These are phyloP conservation scores for Heliconius ismenius DNA, from an alignment of 2,888 invertebrate species.

Conservation along the genomic window DNA sequence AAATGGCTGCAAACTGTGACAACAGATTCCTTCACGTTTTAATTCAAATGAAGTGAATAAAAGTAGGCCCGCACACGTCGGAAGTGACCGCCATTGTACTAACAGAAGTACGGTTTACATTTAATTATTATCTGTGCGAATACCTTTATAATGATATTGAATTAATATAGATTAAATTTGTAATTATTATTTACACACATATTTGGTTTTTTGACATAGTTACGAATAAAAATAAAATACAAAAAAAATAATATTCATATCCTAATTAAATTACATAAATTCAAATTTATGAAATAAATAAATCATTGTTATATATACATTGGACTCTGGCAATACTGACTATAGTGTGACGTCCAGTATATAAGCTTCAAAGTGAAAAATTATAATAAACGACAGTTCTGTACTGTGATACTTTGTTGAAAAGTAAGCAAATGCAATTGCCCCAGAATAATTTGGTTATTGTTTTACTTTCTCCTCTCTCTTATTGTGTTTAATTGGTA, in stretches of 20 bases:
- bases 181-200: neutral
- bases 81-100: slow-evolving; percentile 46
- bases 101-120: slow-evolving; percentile 16
- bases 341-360: neutral
- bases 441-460: slow-evolving; percentile 6
- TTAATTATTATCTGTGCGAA: neutral
- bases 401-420: slow-evolving; percentile 2
- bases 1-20: slow-evolving; percentile 28
- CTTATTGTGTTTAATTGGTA: neutral
- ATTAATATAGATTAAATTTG: neutral
- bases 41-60: slow-evolving; percentile 38
- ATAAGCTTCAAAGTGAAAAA: neutral
- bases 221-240: no score
- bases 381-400: neutral
- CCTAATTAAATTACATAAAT: no score
- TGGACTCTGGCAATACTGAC: no score
- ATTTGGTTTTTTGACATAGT: neutral
- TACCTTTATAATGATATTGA: neutral
- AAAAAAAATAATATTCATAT: no score
- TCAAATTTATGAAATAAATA: neutral
- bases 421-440: slow-evolving; percentile 17
- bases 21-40: slow-evolving; percentile 41
- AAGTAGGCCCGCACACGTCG: slow-evolving; percentile 47
- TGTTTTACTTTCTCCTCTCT: slow-evolving; percentile 19
- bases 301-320: no score